Base-by-base conservation (phyloP, 2,888 invertebrate species). In the Dinocampus coccinellae region DNA sequence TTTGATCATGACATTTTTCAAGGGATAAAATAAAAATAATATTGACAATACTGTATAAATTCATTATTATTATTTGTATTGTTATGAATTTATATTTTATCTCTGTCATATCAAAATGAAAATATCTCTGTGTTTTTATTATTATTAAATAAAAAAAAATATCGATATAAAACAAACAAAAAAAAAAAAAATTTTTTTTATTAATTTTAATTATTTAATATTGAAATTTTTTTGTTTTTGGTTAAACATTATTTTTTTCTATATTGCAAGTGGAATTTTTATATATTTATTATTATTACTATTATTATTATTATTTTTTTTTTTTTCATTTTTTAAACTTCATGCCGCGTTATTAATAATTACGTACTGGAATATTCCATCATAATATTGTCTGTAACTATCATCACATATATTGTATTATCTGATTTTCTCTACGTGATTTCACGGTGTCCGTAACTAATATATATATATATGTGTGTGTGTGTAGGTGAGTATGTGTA, bases 41-140 rank as follows among this genome's bases (percentile, higher is more conserved):
- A n/a, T 26, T 6, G 20, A 60, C 20, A 16, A 36, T 20, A 61
- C 29, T n/a, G 9, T 29, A 9, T 29, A 1, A n/a, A n/a, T n/a
- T n/a, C n/a, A n/a, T n/a, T n/a, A n/a, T n/a, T n/a, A 9, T 13
- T 26, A 7, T 42, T 2, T 34, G 9, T 22, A 39, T 36, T 36
- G 36, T 16, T 65, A 53, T n/a, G n/a, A n/a, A n/a, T n/a, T n/a
- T n/a, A n/a, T n/a, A n/a, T 69, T 63, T 69, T 69, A 69, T 63
- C 69, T 62, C 55, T n/a, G 36, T 24, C 63, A 62, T 20, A n/a
- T n/a, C n/a, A n/a, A n/a, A n/a, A n/a, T n/a, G n/a, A n/a, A n/a
- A n/a, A n/a, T n/a, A n/a, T n/a, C n/a, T n/a, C n/a, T n/a, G n/a
- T n/a, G n/a, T n/a, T n/a, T n/a, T n/a, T n/a, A n/a, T n/a, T n/a